Base-by-base conservation (phyloP, 2,888 invertebrate species). In the Pheosia tremula region DNA sequence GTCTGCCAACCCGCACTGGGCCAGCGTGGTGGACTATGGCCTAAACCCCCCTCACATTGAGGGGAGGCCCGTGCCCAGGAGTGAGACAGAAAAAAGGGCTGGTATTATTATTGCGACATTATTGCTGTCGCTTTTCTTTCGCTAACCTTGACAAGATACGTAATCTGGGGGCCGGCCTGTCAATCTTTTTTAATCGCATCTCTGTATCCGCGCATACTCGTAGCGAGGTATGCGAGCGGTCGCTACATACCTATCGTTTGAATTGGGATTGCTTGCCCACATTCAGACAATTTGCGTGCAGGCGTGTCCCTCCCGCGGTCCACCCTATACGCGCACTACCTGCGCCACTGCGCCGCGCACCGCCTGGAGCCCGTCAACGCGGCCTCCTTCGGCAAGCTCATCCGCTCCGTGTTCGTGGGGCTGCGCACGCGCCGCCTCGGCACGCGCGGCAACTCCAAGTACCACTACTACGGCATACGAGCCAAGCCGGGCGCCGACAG, bases 381-480 rank as follows among this genome's bases (percentile, higher is more conserved):
- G 50, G 99, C 99, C 8, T 99, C 99, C 47, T 99, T 99, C 94
- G 99, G 99, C 68, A 99, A 99, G 93, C 95, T 99, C 53, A 99
- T 99, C 83, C 96, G 99, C 65, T 99, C 99, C 4, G 99, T 99
- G 67, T 99, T 99, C 94, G 95, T 99, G 75, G 99, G 99, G 24
- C 95, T 99, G 79, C 95, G 99, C 69, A 99, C 99, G 75, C 95
- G 99, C 64, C 95, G 99, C 60, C 95, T 99, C 56, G 99, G 99
- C 69, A 99, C 99, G 4, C 96, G 98, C 79, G 99, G 99, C 47
- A 99, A 99, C 93, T 99, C 99, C 41, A 99, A 99, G 89, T 99
- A 99, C 88, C 99, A 99, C 94, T 99, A 99, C 92, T 99, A 99
- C 94, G 99, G 99, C n/a, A 99, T 99, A 74, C 95, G 99, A 47